A percentile compares a stretch with the other conserved stretches of the same genome.
These are phyloP conservation scores for Nephrotoma guestfalica DNA, from an alignment of 2,888 invertebrate genomes.

Conservation along the genomic window DNA sequence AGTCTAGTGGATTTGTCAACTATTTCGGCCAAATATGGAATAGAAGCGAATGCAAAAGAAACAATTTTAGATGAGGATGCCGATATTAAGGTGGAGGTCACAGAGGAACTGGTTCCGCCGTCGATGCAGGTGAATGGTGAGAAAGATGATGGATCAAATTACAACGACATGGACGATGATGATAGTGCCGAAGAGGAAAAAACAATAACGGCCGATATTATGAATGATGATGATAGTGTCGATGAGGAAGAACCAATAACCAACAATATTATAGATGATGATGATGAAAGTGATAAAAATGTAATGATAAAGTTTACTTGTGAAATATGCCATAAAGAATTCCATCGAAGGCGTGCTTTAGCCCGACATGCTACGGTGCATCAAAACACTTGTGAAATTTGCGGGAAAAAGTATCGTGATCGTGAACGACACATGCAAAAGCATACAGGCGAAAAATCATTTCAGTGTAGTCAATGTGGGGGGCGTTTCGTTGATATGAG, in stretches of 20 bases:
- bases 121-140: background rate
- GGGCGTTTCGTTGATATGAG: background rate
- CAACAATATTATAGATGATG: background rate
- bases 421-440: background rate
- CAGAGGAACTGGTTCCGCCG: background rate
- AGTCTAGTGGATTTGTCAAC: background rate
- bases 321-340: conserved; percentile 1
- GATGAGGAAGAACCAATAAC: background rate
- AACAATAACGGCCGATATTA: background rate
- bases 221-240: background rate
- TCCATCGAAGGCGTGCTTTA: background rate
- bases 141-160: background rate
- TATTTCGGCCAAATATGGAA: background rate
- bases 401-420: background rate
- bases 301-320: background rate
- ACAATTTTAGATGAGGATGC: background rate
- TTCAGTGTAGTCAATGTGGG: background rate
- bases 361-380: background rate
- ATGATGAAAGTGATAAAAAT: background rate
- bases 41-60: background rate
- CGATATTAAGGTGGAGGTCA: background rate
- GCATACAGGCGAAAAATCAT: background rate
- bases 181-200: background rate
- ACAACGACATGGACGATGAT: background rate
- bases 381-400: background rate